These are phyloP conservation scores for Hetaerina americana DNA, from an alignment of 1,140 invertebrate genomes.

Conservation along the genomic window DNA sequence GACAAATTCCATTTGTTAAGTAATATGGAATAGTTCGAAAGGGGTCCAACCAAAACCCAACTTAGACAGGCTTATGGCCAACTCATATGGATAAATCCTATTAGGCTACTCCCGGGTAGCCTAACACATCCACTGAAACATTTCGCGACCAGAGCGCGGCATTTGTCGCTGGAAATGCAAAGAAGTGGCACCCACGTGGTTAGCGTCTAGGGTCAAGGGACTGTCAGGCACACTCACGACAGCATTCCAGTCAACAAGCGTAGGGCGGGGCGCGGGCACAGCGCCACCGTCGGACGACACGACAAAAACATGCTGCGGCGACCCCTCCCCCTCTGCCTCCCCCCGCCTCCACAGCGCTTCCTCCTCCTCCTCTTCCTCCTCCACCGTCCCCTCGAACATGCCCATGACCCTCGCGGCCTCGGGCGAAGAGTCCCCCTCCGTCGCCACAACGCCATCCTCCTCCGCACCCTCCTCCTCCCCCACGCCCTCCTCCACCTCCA, in stretches of 20 bases:
- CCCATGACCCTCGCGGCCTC: constrained; percentile 21
- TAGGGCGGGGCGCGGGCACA: not conserved
- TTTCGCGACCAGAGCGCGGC: too few relatives aligned
- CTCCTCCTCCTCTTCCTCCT: constrained; percentile 21
- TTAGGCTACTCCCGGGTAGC: too few relatives aligned
- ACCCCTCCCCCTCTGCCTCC: not conserved
- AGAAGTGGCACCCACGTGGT: not conserved
- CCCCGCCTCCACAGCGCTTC: not conserved
- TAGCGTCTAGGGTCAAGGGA: too few relatives aligned
- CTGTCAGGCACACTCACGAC: not conserved
- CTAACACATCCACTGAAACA: too few relatives aligned
- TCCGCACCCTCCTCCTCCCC: constrained; percentile 15
- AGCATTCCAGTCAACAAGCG: not conserved
- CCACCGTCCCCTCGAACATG: constrained; percentile 21
- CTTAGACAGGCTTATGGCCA: too few relatives aligned
- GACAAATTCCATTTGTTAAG: too few relatives aligned
- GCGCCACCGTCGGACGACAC: not conserved
- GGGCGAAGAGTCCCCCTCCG: too few relatives aligned
- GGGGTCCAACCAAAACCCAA: too few relatives aligned
- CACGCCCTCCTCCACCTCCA: not conserved
- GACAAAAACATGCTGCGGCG: not conserved
- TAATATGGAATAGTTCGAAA: too few relatives aligned
- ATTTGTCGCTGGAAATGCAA: too few relatives aligned
- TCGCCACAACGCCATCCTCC: not conserved
- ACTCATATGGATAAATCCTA: too few relatives aligned